Evolutionary conservation across 2,113 vertebrate species (phyloP), one percentile per base, ranked within the genome.

Genomic region (Oxyruncus cristatus): DNA sequence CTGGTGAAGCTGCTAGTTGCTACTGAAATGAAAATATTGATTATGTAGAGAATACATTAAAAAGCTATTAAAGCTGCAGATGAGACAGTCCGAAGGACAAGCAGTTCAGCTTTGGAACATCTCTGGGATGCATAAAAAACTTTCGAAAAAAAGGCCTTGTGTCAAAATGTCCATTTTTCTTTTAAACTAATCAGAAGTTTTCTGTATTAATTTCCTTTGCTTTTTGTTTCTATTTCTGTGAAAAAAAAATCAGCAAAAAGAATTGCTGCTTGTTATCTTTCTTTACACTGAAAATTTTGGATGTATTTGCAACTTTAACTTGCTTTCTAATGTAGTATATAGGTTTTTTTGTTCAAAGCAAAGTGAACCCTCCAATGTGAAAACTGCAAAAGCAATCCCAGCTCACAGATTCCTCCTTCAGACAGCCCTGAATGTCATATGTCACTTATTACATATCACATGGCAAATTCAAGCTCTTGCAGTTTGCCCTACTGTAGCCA

Each of bases 1-100:
- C 66, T 87, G 42, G 44, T 89, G 53, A 53, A 93, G n/a, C 72
- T 95, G 47, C 52, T 83, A 72, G 63, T 33, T 84, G 56, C 70
- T 87, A 89, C 81, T 92, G 77, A 85, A 95, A 91, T 88, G 55
- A 89, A 93, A 95, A 92, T 93, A 96, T 83, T 93, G 94, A 93
- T 97, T 96, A 93, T 62, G 52, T 66, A 76, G 59, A 90, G 41
- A 94, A 92, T 85, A 72, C 66, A 82, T 78, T 93, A 72, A 91
- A 89, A 88, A 78, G 3, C 44, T 75, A 74, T 82, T 85, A 88
- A 73, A 85, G 41, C 6, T 4, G 26, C 46, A 88, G 58, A 65
- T 93, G 67, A 62, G 67, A 50, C 44, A 79, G 82, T 26, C 41
- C 83, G 82, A 94, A 95, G 75, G 85, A 94, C 53, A 88, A 94